A percentile compares a stretch with the other conserved stretches of the same genome.
These are phyloP conservation scores for Grallaria varia DNA, from an alignment of 2,113 vertebrate species.

Conservation along the genomic window DNA sequence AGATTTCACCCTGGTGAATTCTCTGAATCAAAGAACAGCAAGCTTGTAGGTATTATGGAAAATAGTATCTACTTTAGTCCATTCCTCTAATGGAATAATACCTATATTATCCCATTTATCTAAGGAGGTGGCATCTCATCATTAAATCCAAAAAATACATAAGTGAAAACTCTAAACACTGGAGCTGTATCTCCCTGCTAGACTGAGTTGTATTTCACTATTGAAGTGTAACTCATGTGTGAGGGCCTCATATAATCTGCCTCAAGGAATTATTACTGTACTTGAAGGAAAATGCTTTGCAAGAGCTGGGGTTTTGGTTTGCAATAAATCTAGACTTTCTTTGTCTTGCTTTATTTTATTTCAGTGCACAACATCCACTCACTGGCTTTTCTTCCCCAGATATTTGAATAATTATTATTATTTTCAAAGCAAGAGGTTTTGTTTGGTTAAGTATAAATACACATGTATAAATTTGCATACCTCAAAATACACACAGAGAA, in stretches of 20 bases:
- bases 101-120: neutral
- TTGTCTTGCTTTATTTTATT: conserved; percentile 15
- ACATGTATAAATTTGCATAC: neutral
- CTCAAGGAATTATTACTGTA: neutral
- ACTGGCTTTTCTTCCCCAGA: neutral
- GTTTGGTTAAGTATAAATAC: neutral
- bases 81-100: neutral
- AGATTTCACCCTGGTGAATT: neutral
- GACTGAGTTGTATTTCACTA: neutral
- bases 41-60: neutral
- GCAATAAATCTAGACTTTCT: neutral
- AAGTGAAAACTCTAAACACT: neutral
- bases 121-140: neutral
- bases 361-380: neutral
- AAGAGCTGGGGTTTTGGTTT: neutral
- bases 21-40: neutral
- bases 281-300: neutral
- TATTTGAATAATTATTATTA: neutral
- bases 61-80: neutral
- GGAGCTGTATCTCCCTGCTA: neutral
- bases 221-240: neutral
- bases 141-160: neutral
- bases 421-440: neutral
- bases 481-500: neutral
- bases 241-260: neutral